A percentile compares a stretch with the other conserved stretches of the same genome.
phyloP scores from a whole-genome alignment of 2,113 vertebrate species.

The Myiopsitta monachus region DNA sequence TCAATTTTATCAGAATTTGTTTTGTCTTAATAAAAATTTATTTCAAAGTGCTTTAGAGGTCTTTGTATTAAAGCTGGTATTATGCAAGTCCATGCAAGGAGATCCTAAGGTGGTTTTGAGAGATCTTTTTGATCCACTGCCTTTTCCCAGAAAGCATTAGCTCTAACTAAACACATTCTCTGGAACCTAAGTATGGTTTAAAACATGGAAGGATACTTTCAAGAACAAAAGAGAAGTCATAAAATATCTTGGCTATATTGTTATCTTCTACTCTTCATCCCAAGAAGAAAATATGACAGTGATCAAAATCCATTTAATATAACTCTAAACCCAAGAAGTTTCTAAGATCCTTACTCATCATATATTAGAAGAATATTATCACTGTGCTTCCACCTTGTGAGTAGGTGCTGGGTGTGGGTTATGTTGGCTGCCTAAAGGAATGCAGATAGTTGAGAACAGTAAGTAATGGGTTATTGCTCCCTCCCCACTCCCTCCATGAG shows the following conservation, averaged over 20 bases:
- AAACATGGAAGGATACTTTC: neutral
- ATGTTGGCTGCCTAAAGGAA: neutral
- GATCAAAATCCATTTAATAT: neutral
- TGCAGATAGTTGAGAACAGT: neutral
- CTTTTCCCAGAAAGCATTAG: neutral
- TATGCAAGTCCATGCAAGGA: neutral
- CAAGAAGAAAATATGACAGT: neutral
- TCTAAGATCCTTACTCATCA: neutral
- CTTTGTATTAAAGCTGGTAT: neutral
- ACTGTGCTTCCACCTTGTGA: neutral
- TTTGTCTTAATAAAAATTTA: neutral
- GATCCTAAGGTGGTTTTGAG: neutral
- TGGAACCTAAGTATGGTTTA: neutral
- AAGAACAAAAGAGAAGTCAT: neutral
- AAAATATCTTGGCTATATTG: neutral
- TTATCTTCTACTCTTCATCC: neutral
- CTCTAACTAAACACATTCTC: neutral
- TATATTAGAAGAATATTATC: too few species aligned
- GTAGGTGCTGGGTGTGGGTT: neutral
- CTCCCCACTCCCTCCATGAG: rapidly evolving
- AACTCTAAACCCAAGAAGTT: neutral
- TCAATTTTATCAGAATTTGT: neutral
- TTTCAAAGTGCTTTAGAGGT: neutral
- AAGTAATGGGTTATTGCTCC: neutral
- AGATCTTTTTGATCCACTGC: neutral